Evolutionary conservation across 2,888 invertebrate genomes (phyloP).

Genomic region (Dilophus febrilis): DNA sequence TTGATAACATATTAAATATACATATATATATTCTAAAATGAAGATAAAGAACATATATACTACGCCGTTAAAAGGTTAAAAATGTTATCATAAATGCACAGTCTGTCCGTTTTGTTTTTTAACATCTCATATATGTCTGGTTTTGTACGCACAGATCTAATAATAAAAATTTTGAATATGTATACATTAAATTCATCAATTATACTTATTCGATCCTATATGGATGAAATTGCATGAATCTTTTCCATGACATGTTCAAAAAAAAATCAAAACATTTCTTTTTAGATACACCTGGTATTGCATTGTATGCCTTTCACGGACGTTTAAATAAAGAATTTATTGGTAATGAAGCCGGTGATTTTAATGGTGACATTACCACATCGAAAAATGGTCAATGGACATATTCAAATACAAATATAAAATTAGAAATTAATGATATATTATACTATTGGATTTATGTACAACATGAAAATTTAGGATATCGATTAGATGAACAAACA

Average conservation of each 20-base stretch:
- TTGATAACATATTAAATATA: too few species aligned
- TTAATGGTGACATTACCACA: slow-evolving; percentile 44
- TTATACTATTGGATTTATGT: slow-evolving; percentile 64
- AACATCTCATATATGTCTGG: too few species aligned
- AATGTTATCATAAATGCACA: too few species aligned
- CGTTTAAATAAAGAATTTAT: slow-evolving; percentile 56
- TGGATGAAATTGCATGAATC: not conserved
- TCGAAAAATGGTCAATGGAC: slow-evolving; percentile 46
- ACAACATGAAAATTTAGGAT: slow-evolving; percentile 49
- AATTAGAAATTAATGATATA: slow-evolving; percentile 35
- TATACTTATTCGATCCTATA: not conserved
- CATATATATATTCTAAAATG: too few species aligned
- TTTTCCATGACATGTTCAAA: not conserved
- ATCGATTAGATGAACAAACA: slow-evolving; percentile 42
- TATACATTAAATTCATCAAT: not conserved
- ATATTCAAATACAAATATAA: slow-evolving; percentile 36
- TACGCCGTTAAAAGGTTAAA: too few species aligned
- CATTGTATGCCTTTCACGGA: slow-evolving; percentile 57
- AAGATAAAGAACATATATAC: too few species aligned
- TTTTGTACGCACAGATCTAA: too few species aligned
- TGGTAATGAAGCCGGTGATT: slow-evolving; percentile 47
- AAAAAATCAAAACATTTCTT: not conserved
- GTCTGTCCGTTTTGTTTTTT: too few species aligned
- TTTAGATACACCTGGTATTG: slow-evolving; percentile 39
- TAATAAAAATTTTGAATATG: not conserved